These are phyloP conservation scores for Sisyra nigra DNA, from an alignment of 2,888 invertebrate genomes.

Conservation along the genomic window DNA sequence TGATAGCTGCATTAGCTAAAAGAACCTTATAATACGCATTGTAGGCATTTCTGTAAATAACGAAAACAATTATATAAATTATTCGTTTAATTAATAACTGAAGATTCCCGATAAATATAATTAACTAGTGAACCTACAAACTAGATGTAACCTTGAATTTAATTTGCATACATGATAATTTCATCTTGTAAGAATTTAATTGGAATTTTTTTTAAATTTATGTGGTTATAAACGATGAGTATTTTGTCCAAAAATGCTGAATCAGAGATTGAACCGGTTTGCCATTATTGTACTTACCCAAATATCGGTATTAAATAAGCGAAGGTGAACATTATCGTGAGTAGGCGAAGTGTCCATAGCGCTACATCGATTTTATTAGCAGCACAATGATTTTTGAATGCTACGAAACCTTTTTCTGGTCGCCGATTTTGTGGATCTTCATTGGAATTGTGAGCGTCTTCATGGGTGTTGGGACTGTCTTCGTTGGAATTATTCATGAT, in stretches of 20 bases:
- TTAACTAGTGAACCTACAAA: constrained; percentile 1
- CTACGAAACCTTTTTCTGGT: constrained; percentile 40
- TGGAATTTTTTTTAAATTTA: no score
- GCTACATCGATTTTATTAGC: constrained; percentile 77
- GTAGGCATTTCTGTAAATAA: constrained; percentile 46
- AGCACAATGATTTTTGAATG: constrained; percentile 53
- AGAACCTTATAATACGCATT: constrained; percentile 85
- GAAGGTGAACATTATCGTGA: constrained; percentile 68
- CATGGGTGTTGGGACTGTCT: constrained; percentile 12
- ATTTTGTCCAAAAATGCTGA: neutral
- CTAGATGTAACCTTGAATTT: constrained; percentile 6
- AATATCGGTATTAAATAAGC: constrained; percentile 78
- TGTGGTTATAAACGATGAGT: neutral
- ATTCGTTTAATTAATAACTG: constrained; percentile 8
- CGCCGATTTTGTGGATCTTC: constrained; percentile 12
- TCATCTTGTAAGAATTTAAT: no score
- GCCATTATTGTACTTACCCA: no score
- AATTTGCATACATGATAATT: neutral
- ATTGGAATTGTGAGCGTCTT: no score
- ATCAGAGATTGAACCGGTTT: neutral
- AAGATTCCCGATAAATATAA: constrained; percentile 5
- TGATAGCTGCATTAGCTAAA: constrained; percentile 85
- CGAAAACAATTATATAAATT: constrained; percentile 12
- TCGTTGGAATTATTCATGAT: constrained; percentile 16
- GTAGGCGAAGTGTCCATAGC: constrained; percentile 71